Evolutionary conservation across 2,113 vertebrate genomes (phyloP).

Genomic region (Rafetus swinhoei): DNA sequence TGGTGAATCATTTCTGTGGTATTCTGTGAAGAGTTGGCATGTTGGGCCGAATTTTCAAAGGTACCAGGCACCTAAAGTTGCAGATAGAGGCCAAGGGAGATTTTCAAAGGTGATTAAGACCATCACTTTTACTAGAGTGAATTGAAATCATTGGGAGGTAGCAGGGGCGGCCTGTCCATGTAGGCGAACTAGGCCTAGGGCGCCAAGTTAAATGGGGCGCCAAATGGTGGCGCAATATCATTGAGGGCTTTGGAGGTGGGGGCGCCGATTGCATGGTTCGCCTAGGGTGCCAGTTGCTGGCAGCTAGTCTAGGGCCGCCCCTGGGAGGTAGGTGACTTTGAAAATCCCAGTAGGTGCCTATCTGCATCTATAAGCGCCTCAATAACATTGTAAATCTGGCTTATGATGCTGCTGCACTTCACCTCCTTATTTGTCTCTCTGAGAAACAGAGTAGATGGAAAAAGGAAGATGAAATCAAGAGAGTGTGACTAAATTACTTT

Average conservation of each 20-base stretch:
- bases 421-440: neutral
- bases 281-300: no score
- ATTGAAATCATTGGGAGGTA: neutral
- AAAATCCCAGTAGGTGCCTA: neutral
- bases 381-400: neutral
- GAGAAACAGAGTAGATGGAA: conserved; percentile 13
- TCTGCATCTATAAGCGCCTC: neutral
- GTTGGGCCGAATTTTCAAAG: conserved; percentile 16
- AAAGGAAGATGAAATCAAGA: neutral
- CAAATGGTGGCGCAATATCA: no score
- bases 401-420: neutral
- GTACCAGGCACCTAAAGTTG: conserved; percentile 14
- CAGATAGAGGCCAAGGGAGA: neutral
- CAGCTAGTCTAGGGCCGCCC: no score
- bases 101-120: neutral
- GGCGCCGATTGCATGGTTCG: no score
- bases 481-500: neutral
- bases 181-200: no score
- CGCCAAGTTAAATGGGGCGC: no score
- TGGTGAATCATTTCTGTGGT: conserved; percentile 1
- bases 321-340: neutral
- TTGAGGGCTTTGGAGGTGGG: no score
- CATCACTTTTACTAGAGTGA: neutral
- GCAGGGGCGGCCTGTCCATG: no score
- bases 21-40: conserved; percentile 29